Percentiles rank a stretch among this genome's conserved stretches.
Conservation (phyloP, 2,797 vertebrate genomes). For the Premnoplex brunnescens region DNA sequence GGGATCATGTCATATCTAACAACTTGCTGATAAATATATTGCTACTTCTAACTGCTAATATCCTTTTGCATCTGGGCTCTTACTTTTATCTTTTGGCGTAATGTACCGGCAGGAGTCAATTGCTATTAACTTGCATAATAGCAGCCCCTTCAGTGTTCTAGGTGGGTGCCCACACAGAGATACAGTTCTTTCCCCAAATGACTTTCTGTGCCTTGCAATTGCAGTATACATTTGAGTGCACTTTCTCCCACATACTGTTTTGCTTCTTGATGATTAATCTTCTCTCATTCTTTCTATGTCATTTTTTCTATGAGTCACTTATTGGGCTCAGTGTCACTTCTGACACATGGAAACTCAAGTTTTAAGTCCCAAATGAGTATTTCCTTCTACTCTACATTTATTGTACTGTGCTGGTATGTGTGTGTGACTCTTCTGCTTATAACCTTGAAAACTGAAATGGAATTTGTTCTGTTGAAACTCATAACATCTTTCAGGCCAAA, state of each 20-base stretch:
- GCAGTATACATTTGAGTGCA: background rate
- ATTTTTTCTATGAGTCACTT: slow-evolving; percentile 43
- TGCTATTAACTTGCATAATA: slow-evolving; percentile 29
- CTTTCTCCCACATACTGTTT: slow-evolving; percentile 56
- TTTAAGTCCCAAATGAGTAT: background rate
- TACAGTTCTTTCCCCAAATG: background rate
- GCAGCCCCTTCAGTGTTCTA: slow-evolving; percentile 10
- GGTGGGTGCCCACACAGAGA: slow-evolving; percentile 32
- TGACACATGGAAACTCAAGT: background rate
- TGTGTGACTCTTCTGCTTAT: background rate
- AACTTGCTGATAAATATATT: background rate
- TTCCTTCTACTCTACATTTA: background rate
- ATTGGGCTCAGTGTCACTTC: background rate
- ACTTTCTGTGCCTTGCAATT: slow-evolving; percentile 15
- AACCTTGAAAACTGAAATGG: background rate
- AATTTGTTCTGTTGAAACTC: background rate
- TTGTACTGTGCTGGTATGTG: background rate
- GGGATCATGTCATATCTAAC: background rate
- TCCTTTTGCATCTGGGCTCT: background rate
- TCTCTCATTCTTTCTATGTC: slow-evolving; percentile 10
- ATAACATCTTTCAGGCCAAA: background rate
- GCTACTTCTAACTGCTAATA: background rate
- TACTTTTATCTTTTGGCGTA: slow-evolving; percentile 1
- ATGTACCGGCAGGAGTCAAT: background rate
- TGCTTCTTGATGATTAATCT: slow-evolving; percentile 63